These are phyloP conservation scores for Hydrochoerus hydrochaeris DNA, from an alignment of 2,113 vertebrate species.

Conservation along the genomic window DNA sequence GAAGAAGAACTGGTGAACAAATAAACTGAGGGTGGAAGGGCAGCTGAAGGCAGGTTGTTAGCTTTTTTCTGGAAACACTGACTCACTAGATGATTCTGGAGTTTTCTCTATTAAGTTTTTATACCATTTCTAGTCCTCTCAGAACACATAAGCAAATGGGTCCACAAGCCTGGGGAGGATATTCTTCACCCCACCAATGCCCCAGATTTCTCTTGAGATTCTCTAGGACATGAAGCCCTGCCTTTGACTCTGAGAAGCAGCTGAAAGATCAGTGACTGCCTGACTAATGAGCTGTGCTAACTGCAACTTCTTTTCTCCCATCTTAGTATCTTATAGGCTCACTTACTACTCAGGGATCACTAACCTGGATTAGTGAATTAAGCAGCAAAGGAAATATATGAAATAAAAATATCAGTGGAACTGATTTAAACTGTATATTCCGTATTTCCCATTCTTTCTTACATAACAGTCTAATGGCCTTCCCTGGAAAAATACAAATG, in stretches of 20 bases:
- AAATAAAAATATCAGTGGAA: background rate
- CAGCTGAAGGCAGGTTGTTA: background rate
- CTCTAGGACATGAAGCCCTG: background rate
- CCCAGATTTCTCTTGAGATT: conserved; percentile 45
- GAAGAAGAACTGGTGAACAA: background rate
- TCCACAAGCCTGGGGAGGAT: background rate
- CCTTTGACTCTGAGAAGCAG: background rate
- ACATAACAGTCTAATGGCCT: background rate
- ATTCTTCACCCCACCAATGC: background rate
- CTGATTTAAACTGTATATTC: conserved; percentile 11
- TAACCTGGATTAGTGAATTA: background rate
- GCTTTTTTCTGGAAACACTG: conserved; percentile 23
- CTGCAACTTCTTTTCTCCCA: background rate
- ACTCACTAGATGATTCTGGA: conserved; percentile 10
- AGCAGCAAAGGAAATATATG: conserved; percentile 6
- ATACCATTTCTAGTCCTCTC: background rate
- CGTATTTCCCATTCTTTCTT: conserved; percentile 1
- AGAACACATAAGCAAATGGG: conserved; percentile 10
- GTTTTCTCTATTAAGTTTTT: conserved; percentile 27
- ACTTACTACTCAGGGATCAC: conserved; percentile 1
- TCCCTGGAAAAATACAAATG: background rate
- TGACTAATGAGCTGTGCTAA: background rate
- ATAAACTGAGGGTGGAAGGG: background rate
- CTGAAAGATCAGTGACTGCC: background rate
- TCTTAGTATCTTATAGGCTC: background rate